These are phyloP conservation scores for Catostylus mosaicus DNA, from an alignment of 30 jellyfish, hydroid and myxozoan species.

Conservation along the genomic window DNA sequence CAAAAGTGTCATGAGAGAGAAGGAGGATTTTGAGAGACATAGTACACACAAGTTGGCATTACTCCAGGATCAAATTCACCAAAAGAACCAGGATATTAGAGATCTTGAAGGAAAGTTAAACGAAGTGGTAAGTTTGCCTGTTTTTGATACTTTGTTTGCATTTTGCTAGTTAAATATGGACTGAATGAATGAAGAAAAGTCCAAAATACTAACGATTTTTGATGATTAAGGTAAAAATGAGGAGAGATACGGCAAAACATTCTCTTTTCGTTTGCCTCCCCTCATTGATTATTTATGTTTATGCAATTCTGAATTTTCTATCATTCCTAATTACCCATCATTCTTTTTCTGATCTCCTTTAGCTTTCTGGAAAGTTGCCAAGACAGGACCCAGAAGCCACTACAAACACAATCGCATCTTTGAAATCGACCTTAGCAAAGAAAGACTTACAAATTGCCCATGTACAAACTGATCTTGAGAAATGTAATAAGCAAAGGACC, in stretches of 20 bases:
- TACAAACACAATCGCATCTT: constrained; percentile 68
- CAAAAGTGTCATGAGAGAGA: constrained; percentile 52
- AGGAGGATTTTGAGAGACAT: constrained; percentile 50
- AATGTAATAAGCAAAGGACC: constrained; percentile 58
- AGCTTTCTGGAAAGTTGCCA: constrained; percentile 50
- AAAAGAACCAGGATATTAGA: constrained; percentile 50
- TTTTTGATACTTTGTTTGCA: neutral
- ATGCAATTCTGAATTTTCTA: no score
- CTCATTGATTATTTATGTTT: no score
- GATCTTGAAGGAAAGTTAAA: constrained; percentile 53
- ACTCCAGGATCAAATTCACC: constrained; percentile 55
- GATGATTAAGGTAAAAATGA: no score
- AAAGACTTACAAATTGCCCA: constrained; percentile 75
- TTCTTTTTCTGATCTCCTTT: no score
- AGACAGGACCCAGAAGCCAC: constrained; percentile 45
- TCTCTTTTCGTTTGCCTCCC: no score
- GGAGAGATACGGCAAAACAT: no score
- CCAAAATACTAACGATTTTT: no score
- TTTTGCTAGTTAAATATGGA: no score
- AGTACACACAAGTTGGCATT: constrained; percentile 63
- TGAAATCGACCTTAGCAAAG: constrained; percentile 60
- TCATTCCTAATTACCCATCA: no score
- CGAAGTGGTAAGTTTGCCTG: constrained; percentile 27
- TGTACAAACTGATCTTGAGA: constrained; percentile 73
- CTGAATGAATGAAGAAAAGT: no score